Base-by-base conservation (phyloP, 2,888 invertebrate genomes). In the Drosophila pullipes region DNA sequence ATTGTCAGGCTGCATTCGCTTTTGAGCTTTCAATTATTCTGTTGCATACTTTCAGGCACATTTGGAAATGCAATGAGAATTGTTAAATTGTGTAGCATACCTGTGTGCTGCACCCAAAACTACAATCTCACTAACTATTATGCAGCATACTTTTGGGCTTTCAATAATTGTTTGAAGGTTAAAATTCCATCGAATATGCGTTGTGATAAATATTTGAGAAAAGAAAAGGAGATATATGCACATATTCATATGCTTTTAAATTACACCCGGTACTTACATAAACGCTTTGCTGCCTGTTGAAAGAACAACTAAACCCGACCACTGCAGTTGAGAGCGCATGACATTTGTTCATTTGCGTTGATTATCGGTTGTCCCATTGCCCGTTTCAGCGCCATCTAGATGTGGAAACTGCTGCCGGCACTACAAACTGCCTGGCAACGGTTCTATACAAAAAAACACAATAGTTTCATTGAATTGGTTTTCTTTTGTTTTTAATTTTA, bases 401-500 rank as follows among this genome's bases (percentile, higher is more conserved):
- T 25, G 47, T 47, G 47, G 4, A 25, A 47, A 47, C 16, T 16
- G 31, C 3, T 25, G 9, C 4, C 4, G 4, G 22, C 13, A 22
- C 3, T 13, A 13, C 22, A 5, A 22, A 2, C 44, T 44, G 22
- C 6, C 44, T 13, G 6, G 22, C 1, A 44, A 44, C 0, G 2
- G 4, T 16, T 22, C 4, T 22, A 2, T 4, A 16, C 69, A 64
- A 39, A 16, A 7, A 54, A 16, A 25, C 25, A 9, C 31, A 28
- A 52, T 10, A 52, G 30, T 41, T 61, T 16, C 2, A 50, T 31
- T 44, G 7, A 62, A 37, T 62, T 33, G 18, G 10, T 66, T 55
- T 55, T 59, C 82, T 74, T 76, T 61, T 39, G 37, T 74, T 81
- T 71, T 72, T 85, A 76, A 71, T 82, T 85, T 82, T 88, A 85